phyloP scores from a whole-genome alignment of 2,888 invertebrate species.

The Glyphotaelius pellucidus region DNA sequence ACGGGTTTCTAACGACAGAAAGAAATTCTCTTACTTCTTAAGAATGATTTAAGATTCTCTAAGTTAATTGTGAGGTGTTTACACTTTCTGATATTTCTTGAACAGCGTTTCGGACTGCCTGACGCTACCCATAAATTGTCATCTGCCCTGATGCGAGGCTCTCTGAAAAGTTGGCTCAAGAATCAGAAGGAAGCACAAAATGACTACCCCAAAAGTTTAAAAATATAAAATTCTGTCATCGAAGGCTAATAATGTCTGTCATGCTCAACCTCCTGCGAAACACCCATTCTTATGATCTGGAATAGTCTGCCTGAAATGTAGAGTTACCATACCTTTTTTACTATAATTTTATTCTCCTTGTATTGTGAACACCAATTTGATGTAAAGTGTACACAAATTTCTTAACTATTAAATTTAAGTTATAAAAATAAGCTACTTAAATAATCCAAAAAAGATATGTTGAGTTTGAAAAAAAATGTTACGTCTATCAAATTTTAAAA shows the following conservation, averaged over 20 bases:
- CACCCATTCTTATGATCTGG: background rate
- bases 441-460: background rate
- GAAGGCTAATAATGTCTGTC: too few relatives aligned
- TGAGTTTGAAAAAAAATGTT: too few relatives aligned
- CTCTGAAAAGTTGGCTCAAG: background rate
- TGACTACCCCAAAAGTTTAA: background rate
- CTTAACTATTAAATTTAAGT: background rate
- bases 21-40: background rate
- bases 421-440: constrained; percentile 6
- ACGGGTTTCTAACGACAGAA: background rate
- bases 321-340: background rate
- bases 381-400: background rate
- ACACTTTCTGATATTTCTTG: too few relatives aligned
- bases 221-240: background rate
- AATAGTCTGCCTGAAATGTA: background rate
- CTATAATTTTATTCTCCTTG: background rate
- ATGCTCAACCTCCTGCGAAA: background rate
- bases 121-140: background rate
- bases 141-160: background rate
- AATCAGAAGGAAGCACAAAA: background rate
- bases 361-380: background rate
- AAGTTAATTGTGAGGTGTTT: background rate
- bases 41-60: background rate
- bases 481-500: background rate
- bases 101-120: background rate